Evolutionary conservation across 2,888 invertebrate genomes (phyloP), one percentile per base, ranked within the genome.

Genomic region (Pinctada fucata): DNA sequence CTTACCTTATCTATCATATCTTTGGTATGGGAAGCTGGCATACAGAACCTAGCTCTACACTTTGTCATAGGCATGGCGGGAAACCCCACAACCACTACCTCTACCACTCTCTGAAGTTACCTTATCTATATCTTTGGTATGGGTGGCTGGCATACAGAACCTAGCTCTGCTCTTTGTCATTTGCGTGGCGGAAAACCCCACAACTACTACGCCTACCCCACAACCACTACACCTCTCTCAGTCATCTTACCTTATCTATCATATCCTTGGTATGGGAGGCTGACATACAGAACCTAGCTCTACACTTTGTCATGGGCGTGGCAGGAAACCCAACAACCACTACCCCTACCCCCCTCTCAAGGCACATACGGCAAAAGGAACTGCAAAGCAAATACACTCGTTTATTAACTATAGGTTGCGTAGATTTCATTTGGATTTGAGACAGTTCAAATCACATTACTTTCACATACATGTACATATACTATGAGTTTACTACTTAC

Each of bases 261-360:
- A 97, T 97, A 93, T 96, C 96, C 93, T 97, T 97, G 76, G 97
- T 96, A 93, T 99, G 99, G 47, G 97, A 96, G 76, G 99, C 99
- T 71, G 98, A 99, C 80, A 99, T 93, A 92, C 99, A 99, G 93
- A 99, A 93, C 86, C 90, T 88, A 3, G 93, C 93, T 89, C 99
- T 95, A 58, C 97, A 97, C 93, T 96, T 96, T 94, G 96, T 96
- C 85, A 99, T 95, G 71, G 98, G 97, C 74, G 99, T 99, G 79
- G 99, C 99, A 76, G 99, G 99, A 93, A 98, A 99, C 84, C 99
- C 99, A 78, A 99, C 99, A 81, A 99, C 98, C 8, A 99, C 99
- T 10, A 96, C 95, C 76, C 98, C 99, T 82, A 99, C 95, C 84
- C 96, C 96, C 84, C 95, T 94, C 87, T 95, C 94, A 75, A 96